phyloP scores from a whole-genome alignment of 2,797 vertebrate species.

The Morelia viridis region DNA sequence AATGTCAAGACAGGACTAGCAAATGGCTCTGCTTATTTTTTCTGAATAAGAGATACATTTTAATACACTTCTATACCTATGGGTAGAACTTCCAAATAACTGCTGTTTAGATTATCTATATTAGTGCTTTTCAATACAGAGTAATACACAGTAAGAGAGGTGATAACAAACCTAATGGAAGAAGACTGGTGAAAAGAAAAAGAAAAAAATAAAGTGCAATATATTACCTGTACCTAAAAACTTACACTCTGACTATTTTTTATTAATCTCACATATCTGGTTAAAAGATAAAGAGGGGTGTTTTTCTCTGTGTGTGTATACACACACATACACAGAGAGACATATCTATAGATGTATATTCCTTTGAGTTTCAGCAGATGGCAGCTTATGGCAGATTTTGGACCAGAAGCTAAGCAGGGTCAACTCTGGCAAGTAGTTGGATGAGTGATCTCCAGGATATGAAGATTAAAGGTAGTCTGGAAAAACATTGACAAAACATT shows the following conservation, averaged over 20 bases:
- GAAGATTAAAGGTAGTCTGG: not conserved
- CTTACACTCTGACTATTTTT: not conserved
- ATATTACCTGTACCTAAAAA: not conserved
- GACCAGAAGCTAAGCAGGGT: not conserved
- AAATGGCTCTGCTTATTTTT: not conserved
- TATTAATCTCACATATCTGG: not conserved
- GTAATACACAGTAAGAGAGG: not conserved
- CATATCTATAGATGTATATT: not conserved
- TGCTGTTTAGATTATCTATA: not conserved
- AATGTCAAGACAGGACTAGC: not conserved
- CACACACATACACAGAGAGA: not conserved
- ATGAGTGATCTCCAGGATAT: not conserved
- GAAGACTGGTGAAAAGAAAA: not conserved
- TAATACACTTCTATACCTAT: not conserved
- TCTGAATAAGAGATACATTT: not conserved
- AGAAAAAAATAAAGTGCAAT: not conserved
- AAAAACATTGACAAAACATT: not conserved
- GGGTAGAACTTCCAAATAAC: not conserved
- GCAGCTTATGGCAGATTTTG: not conserved
- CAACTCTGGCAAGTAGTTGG: not conserved
- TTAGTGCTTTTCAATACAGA: not conserved
- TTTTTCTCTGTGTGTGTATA: too few relatives aligned
- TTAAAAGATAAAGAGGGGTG: not conserved
- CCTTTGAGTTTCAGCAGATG: not conserved
- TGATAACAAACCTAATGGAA: not conserved